Base-by-base conservation (phyloP, 2,113 vertebrate species). In the Embiotoca jacksoni region DNA sequence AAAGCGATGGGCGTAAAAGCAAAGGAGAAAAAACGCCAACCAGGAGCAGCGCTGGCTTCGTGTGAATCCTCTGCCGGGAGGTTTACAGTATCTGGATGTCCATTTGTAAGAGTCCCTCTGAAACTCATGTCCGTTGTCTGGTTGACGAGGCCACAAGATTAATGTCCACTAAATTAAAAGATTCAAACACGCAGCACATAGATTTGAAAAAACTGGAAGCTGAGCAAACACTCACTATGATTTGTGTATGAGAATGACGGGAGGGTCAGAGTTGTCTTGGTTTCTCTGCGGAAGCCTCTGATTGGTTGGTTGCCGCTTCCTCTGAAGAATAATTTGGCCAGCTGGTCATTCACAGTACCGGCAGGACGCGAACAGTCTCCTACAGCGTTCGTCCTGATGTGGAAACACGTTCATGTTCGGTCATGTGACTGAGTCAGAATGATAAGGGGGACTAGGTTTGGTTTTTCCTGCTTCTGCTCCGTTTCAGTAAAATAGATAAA, bases 181-280 rank as follows among this genome's bases (percentile, higher is more conserved):
- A 65, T 80, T 86, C 78, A 90, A 81, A 88, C 86, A 91, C 88
- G 69, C 88, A 88, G 84, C 88, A 91, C 86, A 84, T 76, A 70
- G 23, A 85, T 77, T 68, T 77, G 55, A 55, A 69, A 81, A 71
- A 76, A 46, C 70, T 2, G 14, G 65, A 85, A 56, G 80, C 78
- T 75, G 85, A 82, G 79, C 76, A 76, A 76, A 88, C 91, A 78
- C 77, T 75, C 55, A 80, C 50, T 67, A 81, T 77, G 70, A 60
- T 75, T 75, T 78, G 56, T 77, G 46, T 83, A 52, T 71, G 59
- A 82, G 70, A 72, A 55, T 63, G 66, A 79, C 7, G n/a, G 68
- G 53, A 35, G 44, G 75, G 57, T 83, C 56, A 64, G 78, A 72
- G 75, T 72, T 30, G 15, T 77, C 72, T 72, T 31, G 60, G 78